These are phyloP conservation scores for Pangasianodon hypophthalmus DNA, from an alignment of 2,113 vertebrate genomes.

Conservation along the genomic window DNA sequence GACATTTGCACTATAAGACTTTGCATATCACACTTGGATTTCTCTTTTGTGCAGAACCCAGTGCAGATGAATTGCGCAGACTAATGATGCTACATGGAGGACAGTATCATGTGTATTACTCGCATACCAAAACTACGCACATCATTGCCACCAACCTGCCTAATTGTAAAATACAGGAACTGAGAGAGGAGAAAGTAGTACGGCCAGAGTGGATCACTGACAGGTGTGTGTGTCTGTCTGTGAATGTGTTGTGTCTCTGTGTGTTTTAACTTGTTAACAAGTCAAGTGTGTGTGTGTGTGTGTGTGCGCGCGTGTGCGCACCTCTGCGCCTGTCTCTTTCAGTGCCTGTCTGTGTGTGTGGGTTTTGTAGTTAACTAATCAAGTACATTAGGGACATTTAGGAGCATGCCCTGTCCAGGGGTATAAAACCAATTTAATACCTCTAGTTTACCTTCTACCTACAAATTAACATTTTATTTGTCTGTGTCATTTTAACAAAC, in stretches of 20 bases:
- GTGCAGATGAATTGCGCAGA: conserved; percentile 89
- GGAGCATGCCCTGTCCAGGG: background rate
- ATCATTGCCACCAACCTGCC: conserved; percentile 96
- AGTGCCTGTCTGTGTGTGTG: background rate
- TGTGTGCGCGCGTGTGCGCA: background rate
- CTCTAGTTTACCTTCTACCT: background rate
- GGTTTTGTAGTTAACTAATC: background rate
- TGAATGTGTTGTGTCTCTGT: background rate
- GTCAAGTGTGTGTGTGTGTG: background rate
- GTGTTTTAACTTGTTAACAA: background rate
- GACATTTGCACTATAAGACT: background rate
- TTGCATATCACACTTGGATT: background rate
- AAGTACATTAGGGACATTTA: background rate
- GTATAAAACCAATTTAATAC: background rate
- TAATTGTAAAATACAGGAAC: conserved; percentile 90
- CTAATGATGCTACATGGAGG: conserved; percentile 97
- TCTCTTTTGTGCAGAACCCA: conserved; percentile 79
- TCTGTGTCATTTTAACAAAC: background rate
- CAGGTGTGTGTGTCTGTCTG: conserved; percentile 74
- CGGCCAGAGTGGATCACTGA: conserved; percentile 94
- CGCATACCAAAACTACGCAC: conserved; percentile 94
- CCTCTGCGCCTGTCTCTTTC: background rate
- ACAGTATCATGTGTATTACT: conserved; percentile 93
- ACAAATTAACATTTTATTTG: background rate
- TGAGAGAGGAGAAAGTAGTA: conserved; percentile 92